Conservation (phyloP, 1,140 invertebrate genomes). For the Gryllus bimaculatus region DNA sequence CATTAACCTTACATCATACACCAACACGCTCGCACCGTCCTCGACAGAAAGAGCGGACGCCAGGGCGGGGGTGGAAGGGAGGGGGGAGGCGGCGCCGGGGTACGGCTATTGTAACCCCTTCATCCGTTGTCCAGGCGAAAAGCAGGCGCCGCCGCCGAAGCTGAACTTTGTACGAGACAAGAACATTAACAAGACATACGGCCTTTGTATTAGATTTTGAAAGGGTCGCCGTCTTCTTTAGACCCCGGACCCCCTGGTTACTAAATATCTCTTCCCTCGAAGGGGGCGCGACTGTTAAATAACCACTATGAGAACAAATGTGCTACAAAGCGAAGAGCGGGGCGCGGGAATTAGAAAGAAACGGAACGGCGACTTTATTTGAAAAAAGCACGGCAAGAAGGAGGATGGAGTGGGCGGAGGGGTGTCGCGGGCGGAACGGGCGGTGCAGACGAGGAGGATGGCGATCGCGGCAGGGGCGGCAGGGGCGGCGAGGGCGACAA, state of each 20-base stretch:
- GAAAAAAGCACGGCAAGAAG: neutral
- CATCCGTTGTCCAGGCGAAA: neutral
- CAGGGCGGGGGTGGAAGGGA: no score
- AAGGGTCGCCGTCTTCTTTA: neutral
- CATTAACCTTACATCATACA: conserved; percentile 1
- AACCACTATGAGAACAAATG: neutral
- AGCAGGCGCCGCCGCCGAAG: neutral
- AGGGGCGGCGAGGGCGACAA: no score
- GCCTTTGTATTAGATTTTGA: conserved; percentile 5
- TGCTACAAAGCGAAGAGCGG: neutral
- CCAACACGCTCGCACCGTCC: neutral
- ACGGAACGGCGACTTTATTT: neutral
- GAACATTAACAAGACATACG: conserved; percentile 4
- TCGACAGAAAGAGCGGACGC: neutral
- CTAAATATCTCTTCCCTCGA: neutral
- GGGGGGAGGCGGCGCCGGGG: no score
- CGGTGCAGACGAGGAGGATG: no score
- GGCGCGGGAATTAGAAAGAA: neutral
- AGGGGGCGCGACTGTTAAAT: neutral
- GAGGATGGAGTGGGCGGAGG: no score
- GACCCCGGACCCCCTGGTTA: neutral
- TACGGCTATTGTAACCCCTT: neutral
- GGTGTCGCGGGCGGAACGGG: no score
- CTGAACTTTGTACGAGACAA: neutral
- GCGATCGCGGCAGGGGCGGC: no score